Conservation (phyloP, 1,140 invertebrate genomes). For the Aphis gossypii region DNA sequence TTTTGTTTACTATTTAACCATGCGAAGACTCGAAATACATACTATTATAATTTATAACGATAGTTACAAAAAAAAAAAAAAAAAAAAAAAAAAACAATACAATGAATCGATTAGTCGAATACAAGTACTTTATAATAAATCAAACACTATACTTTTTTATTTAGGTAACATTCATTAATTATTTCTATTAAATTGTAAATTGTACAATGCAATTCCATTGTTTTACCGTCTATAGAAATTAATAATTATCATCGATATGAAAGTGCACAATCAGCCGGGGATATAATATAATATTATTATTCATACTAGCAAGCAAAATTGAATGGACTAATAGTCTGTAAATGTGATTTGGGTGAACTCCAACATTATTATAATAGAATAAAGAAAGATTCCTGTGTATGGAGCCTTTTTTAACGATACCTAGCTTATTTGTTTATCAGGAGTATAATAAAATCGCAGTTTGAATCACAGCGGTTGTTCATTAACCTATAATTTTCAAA, state of each 20-base stretch:
- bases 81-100: background rate
- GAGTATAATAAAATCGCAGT: background rate
- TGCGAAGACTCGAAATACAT: background rate
- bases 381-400: background rate
- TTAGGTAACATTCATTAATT: background rate
- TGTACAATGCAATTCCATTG: background rate
- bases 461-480: background rate
- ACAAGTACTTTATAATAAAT: background rate
- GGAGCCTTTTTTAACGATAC: background rate
- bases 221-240: slow-evolving; percentile 17
- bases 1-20: background rate
- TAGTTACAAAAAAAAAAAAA: background rate
- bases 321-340: background rate
- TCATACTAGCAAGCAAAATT: background rate
- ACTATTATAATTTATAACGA: background rate
- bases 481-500: background rate
- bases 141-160: background rate
- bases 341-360: background rate
- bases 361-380: background rate
- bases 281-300: background rate
- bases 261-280: background rate
- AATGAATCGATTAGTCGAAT: background rate
- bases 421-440: background rate
- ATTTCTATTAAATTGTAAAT: background rate
- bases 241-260: background rate